Evolutionary conservation across 2,113 vertebrate species (phyloP), one percentile per base, ranked within the genome.

Genomic region (Podarcis cretensis): DNA sequence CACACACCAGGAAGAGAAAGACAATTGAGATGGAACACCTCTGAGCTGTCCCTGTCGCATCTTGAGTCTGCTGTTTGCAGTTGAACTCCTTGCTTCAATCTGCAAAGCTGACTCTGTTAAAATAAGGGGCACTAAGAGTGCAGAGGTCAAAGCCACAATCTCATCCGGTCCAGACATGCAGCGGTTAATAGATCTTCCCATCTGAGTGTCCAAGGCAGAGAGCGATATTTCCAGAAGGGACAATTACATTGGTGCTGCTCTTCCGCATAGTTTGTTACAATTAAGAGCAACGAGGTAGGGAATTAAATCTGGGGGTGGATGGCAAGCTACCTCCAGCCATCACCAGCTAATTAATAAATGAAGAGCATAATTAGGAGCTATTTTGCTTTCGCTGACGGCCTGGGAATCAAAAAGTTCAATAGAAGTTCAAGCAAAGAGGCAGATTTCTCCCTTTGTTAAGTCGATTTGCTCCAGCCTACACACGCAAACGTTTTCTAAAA

Each of bases 301-400:
- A 81, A 81, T 71, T 71, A 81, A 69, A 80, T 71, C 77, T 3
- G 65, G 66, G 77, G 85, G 85, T 35, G 85, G 85, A 37, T 54
- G 20, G 76, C 20, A 69, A 23, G 37, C 85, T 32, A 54, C 85
- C 40, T 79, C 76, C 65, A 87, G 85, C 57, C 85, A 80, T 80
- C 76, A 25, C 76, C 63, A 25, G 21, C 77, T 80, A 57, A 87
- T 87, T 80, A 80, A 80, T 71, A 71, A 80, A 87, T 71, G 85
- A 87, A 30, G 85, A 81, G 40, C 20, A 12, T 80, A 80, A 80
- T 80, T 57, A 81, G 76, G 77, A 80, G 66, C 85, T 71, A 57
- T 87, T 80, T 80, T 35, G 27, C 65, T 87, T 71, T 80, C 30
- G 30, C 76, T 80, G 85, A 86, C 37, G 63, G 75, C 85, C 68